Evolutionary conservation across 2,797 vertebrate species (phyloP).

Genomic region (Squalus acanthias): DNA sequence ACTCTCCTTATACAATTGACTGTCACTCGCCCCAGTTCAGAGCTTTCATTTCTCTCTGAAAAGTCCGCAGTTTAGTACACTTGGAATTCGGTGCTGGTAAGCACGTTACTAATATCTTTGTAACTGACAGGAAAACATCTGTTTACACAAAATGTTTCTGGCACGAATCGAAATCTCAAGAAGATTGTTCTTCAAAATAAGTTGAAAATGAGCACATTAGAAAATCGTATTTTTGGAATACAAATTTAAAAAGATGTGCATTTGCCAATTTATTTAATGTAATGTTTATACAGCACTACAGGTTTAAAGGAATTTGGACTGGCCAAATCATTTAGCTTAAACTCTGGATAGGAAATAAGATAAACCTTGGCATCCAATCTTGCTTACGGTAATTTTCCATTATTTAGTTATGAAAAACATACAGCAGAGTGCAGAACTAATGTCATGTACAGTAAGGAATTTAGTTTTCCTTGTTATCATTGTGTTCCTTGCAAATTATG

Average conservation of each 20-base stretch:
- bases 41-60: neutral
- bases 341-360: neutral
- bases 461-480: neutral
- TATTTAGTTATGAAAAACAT: neutral
- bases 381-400: neutral
- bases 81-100: neutral
- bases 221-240: neutral
- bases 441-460: neutral
- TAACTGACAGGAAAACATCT: constrained; percentile 16
- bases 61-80: neutral
- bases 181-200: neutral
- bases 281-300: neutral
- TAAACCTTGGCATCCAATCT: neutral
- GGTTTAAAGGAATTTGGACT: neutral
- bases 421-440: neutral
- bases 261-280: neutral
- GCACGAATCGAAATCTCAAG: neutral
- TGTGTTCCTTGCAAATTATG: neutral
- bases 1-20: neutral
- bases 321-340: neutral
- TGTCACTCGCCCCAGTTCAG: neutral
- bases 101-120: constrained; percentile 2
- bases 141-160: neutral
- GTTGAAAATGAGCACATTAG: neutral
- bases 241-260: neutral